Conservation (phyloP, 2,888 invertebrate species). For the Maniola hyperantus region DNA sequence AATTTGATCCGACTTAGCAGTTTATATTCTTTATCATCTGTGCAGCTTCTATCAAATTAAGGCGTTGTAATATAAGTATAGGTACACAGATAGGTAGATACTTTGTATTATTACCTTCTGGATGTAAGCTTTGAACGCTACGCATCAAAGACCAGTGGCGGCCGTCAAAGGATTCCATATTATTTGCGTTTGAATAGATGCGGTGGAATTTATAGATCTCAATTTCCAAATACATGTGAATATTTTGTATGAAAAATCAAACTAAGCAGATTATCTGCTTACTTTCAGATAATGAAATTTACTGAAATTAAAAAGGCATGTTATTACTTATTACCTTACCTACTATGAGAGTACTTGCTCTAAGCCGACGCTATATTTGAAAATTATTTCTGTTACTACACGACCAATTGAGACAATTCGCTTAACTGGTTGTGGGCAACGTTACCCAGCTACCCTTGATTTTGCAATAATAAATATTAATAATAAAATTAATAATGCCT, state of each 20-base stretch:
- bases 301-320: not conserved
- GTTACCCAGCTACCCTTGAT: too few species aligned
- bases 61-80: not conserved
- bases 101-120: constrained; percentile 2
- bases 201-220: not conserved
- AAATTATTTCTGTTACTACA: too few species aligned
- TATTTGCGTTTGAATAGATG: constrained; percentile 9
- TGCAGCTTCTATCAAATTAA: not conserved
- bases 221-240: not conserved
- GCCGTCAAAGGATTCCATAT: not conserved
- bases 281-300: not conserved
- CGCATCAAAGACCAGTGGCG: not conserved
- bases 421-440: too few species aligned
- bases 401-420: too few species aligned
- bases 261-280: not conserved
- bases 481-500: too few species aligned
- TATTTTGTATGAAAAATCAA: not conserved
- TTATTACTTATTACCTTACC: too few species aligned
- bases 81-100: not conserved
- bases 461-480: too few species aligned
- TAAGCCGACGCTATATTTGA: too few species aligned
- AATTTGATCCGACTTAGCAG: too few species aligned
- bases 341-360: not conserved
- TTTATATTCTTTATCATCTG: not conserved
- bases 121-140: constrained; percentile 4